phyloP scores from a whole-genome alignment of 2,113 vertebrate species.

The Megaceryle torquata region DNA sequence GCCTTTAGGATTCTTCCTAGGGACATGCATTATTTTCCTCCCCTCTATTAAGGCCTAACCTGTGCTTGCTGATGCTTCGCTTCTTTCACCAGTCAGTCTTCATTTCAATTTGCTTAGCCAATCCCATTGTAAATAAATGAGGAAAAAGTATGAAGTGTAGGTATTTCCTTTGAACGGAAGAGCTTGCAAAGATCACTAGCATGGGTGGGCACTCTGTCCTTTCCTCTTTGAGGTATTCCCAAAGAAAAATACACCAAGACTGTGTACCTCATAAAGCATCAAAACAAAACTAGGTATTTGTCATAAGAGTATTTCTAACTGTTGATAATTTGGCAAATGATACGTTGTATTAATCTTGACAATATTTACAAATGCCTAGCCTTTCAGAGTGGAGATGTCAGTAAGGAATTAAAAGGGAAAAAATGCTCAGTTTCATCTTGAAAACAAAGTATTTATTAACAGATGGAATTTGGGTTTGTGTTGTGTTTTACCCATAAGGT shows the following conservation, averaged over 20 bases:
- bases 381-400: neutral
- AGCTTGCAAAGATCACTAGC: neutral
- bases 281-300: neutral
- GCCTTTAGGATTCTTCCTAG: neutral
- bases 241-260: neutral
- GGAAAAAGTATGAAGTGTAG: neutral
- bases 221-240: neutral
- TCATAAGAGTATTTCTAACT: neutral
- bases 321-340: neutral
- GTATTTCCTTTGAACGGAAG: neutral
- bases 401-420: neutral
- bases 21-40: neutral
- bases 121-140: neutral
- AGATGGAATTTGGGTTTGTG: neutral
- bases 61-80: neutral
- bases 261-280: neutral
- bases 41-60: neutral
- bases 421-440: neutral
- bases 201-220: neutral
- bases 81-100: neutral
- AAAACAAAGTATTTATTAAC: neutral
- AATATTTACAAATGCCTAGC: neutral
- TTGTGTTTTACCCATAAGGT: neutral
- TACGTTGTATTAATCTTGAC: neutral
- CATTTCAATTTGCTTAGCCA: neutral